Percentiles rank a stretch among this genome's conserved stretches.
Evolutionary conservation across 2,888 invertebrate species (phyloP).

Genomic region (Zaprionus bogoriensis): DNA sequence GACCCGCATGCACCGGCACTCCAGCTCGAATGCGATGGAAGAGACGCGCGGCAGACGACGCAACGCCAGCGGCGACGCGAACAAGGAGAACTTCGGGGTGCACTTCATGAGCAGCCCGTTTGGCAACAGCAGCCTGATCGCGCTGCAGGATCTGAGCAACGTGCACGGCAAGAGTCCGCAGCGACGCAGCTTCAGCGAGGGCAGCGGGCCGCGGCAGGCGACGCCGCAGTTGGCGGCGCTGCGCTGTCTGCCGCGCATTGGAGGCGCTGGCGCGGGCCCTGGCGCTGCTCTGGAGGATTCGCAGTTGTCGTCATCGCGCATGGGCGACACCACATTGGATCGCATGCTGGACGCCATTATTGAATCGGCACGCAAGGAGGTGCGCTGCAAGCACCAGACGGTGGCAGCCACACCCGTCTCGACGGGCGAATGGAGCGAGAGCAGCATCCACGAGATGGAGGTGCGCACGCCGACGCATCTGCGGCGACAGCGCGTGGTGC

Average conservation of each 20-base stretch:
- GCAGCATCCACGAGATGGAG: conserved; percentile 82
- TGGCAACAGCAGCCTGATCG: conserved; percentile 76
- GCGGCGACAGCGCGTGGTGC: conserved; percentile 81
- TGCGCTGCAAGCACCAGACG: conserved; percentile 44
- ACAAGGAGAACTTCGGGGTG: conserved; percentile 81
- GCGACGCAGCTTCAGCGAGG: conserved; percentile 66
- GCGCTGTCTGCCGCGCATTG: conserved; percentile 49
- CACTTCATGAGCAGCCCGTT: conserved; percentile 79
- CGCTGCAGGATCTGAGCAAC: conserved; percentile 81
- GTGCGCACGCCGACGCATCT: conserved; percentile 82
- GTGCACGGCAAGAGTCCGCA: conserved; percentile 77
- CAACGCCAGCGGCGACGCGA: conserved; percentile 68
- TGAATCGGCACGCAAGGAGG: conserved; percentile 81
- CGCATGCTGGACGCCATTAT: conserved; percentile 83
- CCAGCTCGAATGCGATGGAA: conserved; percentile 70
- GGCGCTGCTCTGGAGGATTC: conserved; percentile 46
- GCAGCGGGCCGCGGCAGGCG: conserved; percentile 63
- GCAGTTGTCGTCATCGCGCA: conserved; percentile 79
- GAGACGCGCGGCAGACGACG: conserved; percentile 59
- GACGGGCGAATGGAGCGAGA: conserved; percentile 59
- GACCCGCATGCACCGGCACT: conserved; percentile 79
- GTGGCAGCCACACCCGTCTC: not conserved
- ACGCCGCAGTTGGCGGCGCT: conserved; percentile 52
- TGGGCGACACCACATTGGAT: conserved; percentile 82
- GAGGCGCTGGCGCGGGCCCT: not conserved